These are phyloP conservation scores for Coenonympha arcania DNA, from an alignment of 2,888 invertebrate genomes.

Conservation along the genomic window DNA sequence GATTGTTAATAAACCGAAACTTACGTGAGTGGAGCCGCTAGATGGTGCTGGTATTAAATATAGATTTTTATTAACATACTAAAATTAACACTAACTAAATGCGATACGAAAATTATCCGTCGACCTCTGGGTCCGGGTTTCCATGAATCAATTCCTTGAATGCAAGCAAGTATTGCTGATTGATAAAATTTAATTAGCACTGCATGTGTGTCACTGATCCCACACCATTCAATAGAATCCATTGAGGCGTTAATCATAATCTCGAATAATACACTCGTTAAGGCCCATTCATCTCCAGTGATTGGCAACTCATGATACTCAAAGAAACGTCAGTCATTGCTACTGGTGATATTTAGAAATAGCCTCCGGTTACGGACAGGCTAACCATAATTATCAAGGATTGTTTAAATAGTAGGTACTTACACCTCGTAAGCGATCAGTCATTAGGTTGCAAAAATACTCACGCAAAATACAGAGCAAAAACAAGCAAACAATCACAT, in stretches of 20 bases:
- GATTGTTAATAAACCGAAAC: too few species aligned
- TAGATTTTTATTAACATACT: too few species aligned
- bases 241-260: slow-evolving; percentile 12
- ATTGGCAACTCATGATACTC: slow-evolving; percentile 48
- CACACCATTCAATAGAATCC: slow-evolving; percentile 7
- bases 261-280: slow-evolving; percentile 53
- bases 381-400: too few species aligned
- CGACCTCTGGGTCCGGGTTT: slow-evolving; percentile 12
- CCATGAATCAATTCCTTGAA: slow-evolving; percentile 5
- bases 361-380: too few species aligned
- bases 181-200: slow-evolving; percentile 17
- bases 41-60: not conserved
- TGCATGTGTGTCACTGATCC: slow-evolving; percentile 36
- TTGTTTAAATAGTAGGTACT: too few species aligned
- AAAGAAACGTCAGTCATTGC: slow-evolving; percentile 13
- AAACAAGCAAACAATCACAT: too few species aligned
- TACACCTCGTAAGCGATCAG: too few species aligned
- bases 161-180: slow-evolving; percentile 14
- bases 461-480: too few species aligned
- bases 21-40: not conserved
- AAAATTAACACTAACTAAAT: not conserved
- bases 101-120: slow-evolving; percentile 1
- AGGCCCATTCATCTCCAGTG: slow-evolving; percentile 52
- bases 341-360: slow-evolving; percentile 8
- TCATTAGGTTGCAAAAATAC: too few species aligned